phyloP scores from a whole-genome alignment of 2,888 invertebrate species.

The Isoperla grammatica region DNA sequence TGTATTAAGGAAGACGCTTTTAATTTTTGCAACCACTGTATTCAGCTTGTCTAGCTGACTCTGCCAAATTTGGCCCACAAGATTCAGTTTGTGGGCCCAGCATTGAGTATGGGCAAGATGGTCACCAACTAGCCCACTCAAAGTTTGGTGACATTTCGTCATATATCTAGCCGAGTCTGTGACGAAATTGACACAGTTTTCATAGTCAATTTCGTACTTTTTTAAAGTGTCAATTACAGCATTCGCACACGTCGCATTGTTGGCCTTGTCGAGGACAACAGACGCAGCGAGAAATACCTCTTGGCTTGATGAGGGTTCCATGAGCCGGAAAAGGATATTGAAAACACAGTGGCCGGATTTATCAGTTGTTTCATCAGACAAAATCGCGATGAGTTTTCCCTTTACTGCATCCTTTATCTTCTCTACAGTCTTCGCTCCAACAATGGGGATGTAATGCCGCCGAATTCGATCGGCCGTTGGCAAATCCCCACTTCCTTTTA shows the following conservation, averaged over 20 bases:
- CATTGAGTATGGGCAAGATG: slow-evolving; percentile 4
- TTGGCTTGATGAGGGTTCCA: neutral
- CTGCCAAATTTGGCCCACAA: slow-evolving; percentile 10
- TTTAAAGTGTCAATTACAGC: slow-evolving; percentile 7
- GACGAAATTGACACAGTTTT: slow-evolving; percentile 2
- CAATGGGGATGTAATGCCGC: slow-evolving; percentile 15
- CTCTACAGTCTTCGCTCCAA: slow-evolving; percentile 1
- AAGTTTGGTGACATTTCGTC: slow-evolving; percentile 3
- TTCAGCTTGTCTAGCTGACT: slow-evolving; percentile 13
- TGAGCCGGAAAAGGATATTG: neutral
- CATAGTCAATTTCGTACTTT: slow-evolving; percentile 11
- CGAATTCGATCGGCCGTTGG: slow-evolving; percentile 15
- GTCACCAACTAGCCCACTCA: neutral
- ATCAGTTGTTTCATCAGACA: slow-evolving; percentile 21
- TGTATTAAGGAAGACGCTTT: slow-evolving; percentile 21
- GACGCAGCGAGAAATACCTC: neutral
- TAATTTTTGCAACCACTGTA: slow-evolving; percentile 6
- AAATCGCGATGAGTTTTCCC: slow-evolving; percentile 4
- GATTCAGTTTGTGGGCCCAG: slow-evolving; percentile 18
- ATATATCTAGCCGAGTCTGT: slow-evolving; percentile 18
- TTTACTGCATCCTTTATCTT: slow-evolving; percentile 10
- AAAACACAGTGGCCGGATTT: slow-evolving; percentile 20
- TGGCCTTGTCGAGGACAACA: neutral
- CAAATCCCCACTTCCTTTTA: slow-evolving; percentile 13
- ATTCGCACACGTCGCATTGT: neutral